Evolutionary conservation across 2,797 vertebrate species (phyloP).

Genomic region (Chrysocyon brachyurus): DNA sequence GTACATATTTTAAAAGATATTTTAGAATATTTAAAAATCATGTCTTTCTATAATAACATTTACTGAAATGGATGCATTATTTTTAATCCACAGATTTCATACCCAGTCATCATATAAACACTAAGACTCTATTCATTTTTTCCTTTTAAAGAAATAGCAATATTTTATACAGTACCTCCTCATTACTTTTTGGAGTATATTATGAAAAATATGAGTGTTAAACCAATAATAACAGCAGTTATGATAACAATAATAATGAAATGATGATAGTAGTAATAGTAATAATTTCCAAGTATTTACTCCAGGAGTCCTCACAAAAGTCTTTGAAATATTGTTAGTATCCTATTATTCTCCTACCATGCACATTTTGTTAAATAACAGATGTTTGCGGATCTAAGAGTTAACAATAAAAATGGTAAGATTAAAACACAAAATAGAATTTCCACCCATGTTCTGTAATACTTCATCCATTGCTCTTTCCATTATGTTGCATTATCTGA

Average conservation of each 20-base stretch:
- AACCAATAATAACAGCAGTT: background rate
- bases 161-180: background rate
- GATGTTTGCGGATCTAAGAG: background rate
- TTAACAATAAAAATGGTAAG: constrained; percentile 34
- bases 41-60: constrained; percentile 23
- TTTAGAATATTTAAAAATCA: constrained; percentile 41
- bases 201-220: background rate
- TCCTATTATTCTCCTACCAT: background rate
- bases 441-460: background rate
- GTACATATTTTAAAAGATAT: constrained; percentile 6
- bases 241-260: constrained; percentile 9
- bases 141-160: background rate
- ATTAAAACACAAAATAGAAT: constrained; percentile 17
- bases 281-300: background rate
- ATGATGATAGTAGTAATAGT: background rate
- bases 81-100: background rate
- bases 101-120: background rate
- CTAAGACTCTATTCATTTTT: background rate
- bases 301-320: constrained; percentile 20
- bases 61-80: constrained; percentile 22
- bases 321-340: background rate
- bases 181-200: background rate
- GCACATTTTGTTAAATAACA: background rate
- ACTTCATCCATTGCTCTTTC: background rate
- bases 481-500: background rate